Conservation (phyloP, 2,888 invertebrate species). For the Copidosoma aretas region DNA sequence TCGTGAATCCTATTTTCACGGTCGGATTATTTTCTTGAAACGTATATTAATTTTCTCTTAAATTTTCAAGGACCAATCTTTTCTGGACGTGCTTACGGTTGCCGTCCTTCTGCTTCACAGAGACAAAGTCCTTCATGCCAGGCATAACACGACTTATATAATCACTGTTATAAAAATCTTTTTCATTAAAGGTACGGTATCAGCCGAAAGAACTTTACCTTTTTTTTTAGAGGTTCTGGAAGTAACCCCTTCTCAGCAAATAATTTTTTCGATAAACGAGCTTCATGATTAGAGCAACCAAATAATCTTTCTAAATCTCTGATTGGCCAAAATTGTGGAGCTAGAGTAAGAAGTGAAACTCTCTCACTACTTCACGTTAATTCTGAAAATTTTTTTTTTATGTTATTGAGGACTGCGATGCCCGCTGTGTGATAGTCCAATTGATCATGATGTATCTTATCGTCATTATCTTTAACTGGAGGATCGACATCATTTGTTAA, state of each 20-base stretch:
- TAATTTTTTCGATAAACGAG: not conserved
- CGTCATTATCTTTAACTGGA: too few relatives aligned
- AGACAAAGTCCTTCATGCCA: not conserved
- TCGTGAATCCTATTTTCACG: too few relatives aligned
- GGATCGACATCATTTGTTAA: too few relatives aligned
- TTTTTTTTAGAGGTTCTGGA: not conserved
- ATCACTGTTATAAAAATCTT: slow-evolving; percentile 1
- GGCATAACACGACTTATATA: not conserved
- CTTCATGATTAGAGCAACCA: not conserved
- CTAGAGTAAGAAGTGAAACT: not conserved
- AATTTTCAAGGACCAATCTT: not conserved
- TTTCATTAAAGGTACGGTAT: not conserved
- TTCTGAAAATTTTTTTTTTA: not conserved
- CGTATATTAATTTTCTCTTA: too few relatives aligned
- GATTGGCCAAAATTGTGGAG: not conserved
- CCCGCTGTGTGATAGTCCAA: too few relatives aligned
- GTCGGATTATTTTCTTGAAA: too few relatives aligned
- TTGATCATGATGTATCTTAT: too few relatives aligned
- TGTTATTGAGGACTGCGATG: not conserved
- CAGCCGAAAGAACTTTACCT: not conserved
- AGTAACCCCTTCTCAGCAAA: not conserved
- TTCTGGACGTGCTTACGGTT: not conserved
- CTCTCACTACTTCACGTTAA: not conserved
- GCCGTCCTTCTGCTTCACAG: not conserved
- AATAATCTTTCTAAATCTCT: not conserved